Conservation (phyloP, 2,888 invertebrate species). For the Disparrhopalites patrizii region DNA sequence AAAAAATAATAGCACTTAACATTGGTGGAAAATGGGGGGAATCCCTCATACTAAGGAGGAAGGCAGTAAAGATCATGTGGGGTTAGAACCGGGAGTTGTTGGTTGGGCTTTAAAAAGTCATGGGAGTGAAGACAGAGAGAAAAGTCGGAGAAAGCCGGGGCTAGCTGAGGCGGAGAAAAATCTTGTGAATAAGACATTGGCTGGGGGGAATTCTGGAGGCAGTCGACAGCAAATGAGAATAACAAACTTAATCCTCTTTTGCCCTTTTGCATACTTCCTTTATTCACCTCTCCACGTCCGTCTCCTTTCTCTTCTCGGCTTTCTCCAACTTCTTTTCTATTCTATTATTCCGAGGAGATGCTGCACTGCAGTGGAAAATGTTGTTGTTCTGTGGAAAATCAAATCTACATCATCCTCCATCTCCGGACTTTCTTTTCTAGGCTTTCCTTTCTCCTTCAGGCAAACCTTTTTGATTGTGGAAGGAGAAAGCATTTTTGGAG, state of each 20-base stretch:
- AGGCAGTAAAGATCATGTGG: no score
- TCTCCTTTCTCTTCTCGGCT: not conserved
- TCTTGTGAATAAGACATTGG: no score
- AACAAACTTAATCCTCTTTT: slow-evolving; percentile 22
- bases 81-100: no score
- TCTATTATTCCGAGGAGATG: not conserved
- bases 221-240: slow-evolving; percentile 20
- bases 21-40: no score
- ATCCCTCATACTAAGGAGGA: no score
- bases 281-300: not conserved
- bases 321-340: not conserved
- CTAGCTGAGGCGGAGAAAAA: no score
- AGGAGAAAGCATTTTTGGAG: no score
- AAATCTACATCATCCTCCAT: slow-evolving; percentile 2
- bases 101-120: no score
- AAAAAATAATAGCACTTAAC: no score
- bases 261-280: slow-evolving; percentile 8
- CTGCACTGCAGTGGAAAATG: slow-evolving; percentile 8
- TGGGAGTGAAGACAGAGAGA: not conserved
- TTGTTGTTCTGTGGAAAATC: not conserved
- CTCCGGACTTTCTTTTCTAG: not conserved
- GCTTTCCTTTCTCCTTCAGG: not conserved
- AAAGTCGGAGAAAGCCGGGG: not conserved
- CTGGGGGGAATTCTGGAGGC: no score
- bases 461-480: not conserved